phyloP scores from a whole-genome alignment of 2,888 invertebrate species.

The Chrysodeixis includens region DNA sequence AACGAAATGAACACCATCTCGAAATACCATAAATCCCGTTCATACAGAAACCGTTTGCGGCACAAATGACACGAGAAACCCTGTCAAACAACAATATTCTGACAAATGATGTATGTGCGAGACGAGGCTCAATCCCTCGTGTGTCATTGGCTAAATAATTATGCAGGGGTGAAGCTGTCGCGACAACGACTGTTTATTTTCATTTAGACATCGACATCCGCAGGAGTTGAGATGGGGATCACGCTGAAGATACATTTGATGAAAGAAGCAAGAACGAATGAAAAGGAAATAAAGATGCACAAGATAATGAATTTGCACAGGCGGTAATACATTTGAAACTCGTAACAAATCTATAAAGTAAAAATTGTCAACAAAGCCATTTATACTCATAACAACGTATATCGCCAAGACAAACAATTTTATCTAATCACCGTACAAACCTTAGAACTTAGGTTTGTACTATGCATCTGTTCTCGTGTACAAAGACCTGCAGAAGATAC shows the following conservation, averaged over 20 bases:
- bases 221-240: constrained; percentile 9
- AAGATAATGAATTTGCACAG: too few relatives aligned
- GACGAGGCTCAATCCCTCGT: constrained; percentile 44
- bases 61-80: constrained; percentile 52
- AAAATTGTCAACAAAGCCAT: too few relatives aligned
- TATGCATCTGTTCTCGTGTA: too few relatives aligned
- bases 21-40: constrained; percentile 51
- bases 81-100: constrained; percentile 48
- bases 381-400: too few relatives aligned
- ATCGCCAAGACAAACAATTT: too few relatives aligned
- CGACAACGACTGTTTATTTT: constrained; percentile 28
- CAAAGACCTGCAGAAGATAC: too few relatives aligned
- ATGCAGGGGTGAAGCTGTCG: constrained; percentile 33
- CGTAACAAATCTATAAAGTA: too few relatives aligned
- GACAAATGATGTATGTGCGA: constrained; percentile 46
- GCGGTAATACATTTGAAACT: too few relatives aligned
- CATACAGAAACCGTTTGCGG: constrained; percentile 43
- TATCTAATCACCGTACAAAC: too few relatives aligned
- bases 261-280: neutral
- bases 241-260: constrained; percentile 14
- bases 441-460: too few relatives aligned
- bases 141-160: constrained; percentile 54
- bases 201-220: constrained; percentile 27
- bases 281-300: too few relatives aligned
- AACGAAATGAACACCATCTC: constrained; percentile 42